phyloP scores from a whole-genome alignment of 2,113 vertebrate species.

The Eurystomus gularis region DNA sequence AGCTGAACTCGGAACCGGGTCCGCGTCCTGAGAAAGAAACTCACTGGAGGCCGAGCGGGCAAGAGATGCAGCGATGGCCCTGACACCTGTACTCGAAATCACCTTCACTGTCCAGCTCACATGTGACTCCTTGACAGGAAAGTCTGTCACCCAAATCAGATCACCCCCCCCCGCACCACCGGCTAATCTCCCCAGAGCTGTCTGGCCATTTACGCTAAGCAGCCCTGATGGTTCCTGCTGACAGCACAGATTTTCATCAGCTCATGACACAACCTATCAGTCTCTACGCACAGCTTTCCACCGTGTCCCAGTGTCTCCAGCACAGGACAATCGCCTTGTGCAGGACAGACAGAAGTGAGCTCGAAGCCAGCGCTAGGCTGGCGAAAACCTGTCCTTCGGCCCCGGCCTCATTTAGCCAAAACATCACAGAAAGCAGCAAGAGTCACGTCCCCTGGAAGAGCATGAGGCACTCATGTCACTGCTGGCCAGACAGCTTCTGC shows the following conservation, averaged over 20 bases:
- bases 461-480: rapidly evolving
- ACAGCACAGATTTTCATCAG: conserved; percentile 51
- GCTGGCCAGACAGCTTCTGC: background rate
- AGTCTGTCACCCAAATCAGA: background rate
- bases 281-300: background rate
- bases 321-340: background rate
- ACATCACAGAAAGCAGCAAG: background rate
- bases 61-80: background rate
- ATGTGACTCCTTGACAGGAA: conserved; percentile 38
- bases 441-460: background rate
- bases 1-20: background rate
- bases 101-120: background rate
- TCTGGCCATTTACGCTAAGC: conserved; percentile 35
- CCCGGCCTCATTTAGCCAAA: background rate
- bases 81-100: background rate
- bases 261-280: background rate
- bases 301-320: background rate
- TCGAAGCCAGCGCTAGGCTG: background rate
- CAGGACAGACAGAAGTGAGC: background rate
- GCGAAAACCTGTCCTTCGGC: background rate
- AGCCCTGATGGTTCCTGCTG: conserved; percentile 41
- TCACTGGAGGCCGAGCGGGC: background rate
- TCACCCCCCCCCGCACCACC: background rate
- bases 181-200: conserved; percentile 24
- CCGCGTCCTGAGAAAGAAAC: background rate